These are phyloP conservation scores for Pissodes strobi DNA, from an alignment of 1,140 invertebrate species.

Conservation along the genomic window DNA sequence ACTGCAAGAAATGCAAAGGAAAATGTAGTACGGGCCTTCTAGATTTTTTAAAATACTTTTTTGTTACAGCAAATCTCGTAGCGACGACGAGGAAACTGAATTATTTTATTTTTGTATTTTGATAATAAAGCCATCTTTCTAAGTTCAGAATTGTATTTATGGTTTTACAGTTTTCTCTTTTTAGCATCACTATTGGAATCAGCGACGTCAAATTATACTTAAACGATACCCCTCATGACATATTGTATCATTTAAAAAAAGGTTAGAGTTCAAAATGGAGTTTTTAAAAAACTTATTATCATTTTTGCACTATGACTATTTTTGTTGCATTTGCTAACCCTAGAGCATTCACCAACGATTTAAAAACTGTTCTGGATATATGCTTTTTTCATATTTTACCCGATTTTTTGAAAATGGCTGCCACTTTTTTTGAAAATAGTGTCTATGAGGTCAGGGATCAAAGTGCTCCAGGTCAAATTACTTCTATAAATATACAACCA, in stretches of 20 bases:
- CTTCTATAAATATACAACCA: too few relatives aligned
- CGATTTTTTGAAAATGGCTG: not conserved
- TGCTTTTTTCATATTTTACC: not conserved
- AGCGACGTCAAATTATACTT: not conserved
- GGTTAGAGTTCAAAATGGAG: not conserved
- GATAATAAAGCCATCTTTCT: too few relatives aligned
- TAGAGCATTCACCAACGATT: not conserved
- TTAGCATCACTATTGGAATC: not conserved
- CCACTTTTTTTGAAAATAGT: not conserved
- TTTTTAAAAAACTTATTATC: not conserved
- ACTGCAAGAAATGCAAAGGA: not conserved
- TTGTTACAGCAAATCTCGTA: not conserved
- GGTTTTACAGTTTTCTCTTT: not conserved
- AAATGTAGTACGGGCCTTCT: not conserved
- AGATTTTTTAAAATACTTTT: not conserved
- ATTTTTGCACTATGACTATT: not conserved
- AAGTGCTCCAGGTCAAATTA: too few relatives aligned
- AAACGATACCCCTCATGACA: not conserved
- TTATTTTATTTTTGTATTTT: not conserved
- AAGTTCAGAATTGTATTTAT: not conserved
- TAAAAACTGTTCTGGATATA: not conserved
- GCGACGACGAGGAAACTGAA: not conserved
- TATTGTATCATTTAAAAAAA: not conserved
- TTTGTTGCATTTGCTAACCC: not conserved
- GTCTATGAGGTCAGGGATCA: too few relatives aligned